Evolutionary conservation across 2,113 vertebrate genomes (phyloP).

Genomic region (Triplophysa tibetana): DNA sequence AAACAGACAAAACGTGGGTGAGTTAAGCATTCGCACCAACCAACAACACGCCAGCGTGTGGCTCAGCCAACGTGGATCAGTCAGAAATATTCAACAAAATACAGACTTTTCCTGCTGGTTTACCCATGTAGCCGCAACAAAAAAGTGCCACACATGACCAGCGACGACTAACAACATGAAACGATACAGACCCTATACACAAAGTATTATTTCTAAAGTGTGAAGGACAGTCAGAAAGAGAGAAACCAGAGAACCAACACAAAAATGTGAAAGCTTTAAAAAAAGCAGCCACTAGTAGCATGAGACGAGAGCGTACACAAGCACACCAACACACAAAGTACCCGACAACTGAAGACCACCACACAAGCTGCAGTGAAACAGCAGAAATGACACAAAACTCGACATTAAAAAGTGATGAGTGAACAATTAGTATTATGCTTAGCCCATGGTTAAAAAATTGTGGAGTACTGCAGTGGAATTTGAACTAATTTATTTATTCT

Average conservation of each 20-base stretch:
- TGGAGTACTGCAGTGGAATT: no score
- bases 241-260: conserved; percentile 12
- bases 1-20: conserved; percentile 24
- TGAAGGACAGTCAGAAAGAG: not conserved
- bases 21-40: conserved; percentile 25
- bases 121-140: not conserved
- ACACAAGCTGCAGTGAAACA: not conserved
- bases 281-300: not conserved
- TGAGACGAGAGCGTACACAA: not conserved
- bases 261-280: not conserved
- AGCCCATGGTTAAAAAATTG: conserved; percentile 50
- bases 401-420: not conserved
- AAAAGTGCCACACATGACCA: not conserved
- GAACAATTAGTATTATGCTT: conserved; percentile 30
- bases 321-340: conserved; percentile 8
- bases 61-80: not conserved
- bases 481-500: not conserved
- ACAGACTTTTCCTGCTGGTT: not conserved
- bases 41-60: conserved; percentile 4
- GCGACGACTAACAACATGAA: conserved; percentile 24
- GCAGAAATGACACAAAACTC: not conserved
- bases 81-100: not conserved
- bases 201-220: not conserved
- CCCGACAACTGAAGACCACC: conserved; percentile 5
- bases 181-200: not conserved